Conservation (phyloP, 1,140 invertebrate genomes). For the Aphaenogaster rudis region DNA sequence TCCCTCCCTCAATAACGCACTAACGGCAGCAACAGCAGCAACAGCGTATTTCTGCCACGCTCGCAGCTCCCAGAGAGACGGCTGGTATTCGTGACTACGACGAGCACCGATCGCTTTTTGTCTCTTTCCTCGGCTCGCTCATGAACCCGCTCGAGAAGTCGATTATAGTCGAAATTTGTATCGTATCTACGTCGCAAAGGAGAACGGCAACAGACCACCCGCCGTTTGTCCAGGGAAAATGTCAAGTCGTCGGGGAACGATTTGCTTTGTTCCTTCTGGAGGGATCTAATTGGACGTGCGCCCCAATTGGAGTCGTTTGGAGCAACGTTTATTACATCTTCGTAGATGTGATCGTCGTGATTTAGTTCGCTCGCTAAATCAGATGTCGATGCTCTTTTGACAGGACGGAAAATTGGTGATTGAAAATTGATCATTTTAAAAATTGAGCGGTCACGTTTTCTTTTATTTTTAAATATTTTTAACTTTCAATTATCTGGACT, state of each 20-base stretch:
- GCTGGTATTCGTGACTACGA: conserved; percentile 54
- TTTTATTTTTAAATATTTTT: background rate
- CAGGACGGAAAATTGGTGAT: background rate
- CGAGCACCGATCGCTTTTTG: conserved; percentile 63
- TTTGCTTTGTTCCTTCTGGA: conserved; percentile 43
- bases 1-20: conserved; percentile 50
- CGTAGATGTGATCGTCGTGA: conserved; percentile 21
- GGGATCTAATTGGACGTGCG: conserved; percentile 52
- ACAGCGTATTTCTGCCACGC: conserved; percentile 18
- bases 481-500: background rate
- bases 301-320: conserved; percentile 12
- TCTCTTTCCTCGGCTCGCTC: conserved; percentile 63
- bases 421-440: background rate
- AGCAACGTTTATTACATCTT: conserved; percentile 41
- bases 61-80: conserved; percentile 30
- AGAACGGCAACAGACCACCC: conserved; percentile 48
- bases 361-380: conserved; percentile 31
- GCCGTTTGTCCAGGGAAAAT: conserved; percentile 49
- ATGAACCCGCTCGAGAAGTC: conserved; percentile 56
- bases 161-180: conserved; percentile 56
- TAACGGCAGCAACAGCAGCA: conserved; percentile 43
- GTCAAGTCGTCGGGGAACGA: conserved; percentile 34
- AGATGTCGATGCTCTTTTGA: conserved; percentile 9
- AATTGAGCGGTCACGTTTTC: background rate
- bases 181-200: conserved; percentile 2